Base-by-base conservation (phyloP, 2,888 invertebrate genomes). In the Macropis europaea region DNA sequence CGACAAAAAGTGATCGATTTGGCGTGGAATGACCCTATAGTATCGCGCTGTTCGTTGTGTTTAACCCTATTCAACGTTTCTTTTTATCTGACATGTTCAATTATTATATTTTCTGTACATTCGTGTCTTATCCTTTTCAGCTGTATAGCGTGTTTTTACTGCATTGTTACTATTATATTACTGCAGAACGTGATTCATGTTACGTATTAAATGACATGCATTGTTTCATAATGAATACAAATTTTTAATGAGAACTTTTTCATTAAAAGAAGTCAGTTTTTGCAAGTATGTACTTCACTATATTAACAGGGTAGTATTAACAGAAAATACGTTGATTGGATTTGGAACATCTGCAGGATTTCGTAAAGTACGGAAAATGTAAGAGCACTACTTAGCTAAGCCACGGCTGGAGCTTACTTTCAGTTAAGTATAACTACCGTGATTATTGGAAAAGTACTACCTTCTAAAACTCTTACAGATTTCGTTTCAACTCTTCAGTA, bases 321-420 rank as follows among this genome's bases (percentile, higher is more conserved):
- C 17, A 28, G 43, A 0, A 43, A 22, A 36, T 53, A 45, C 19
- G 43, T 6, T 36, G 61, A 62, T 53, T 62, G 43, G 43, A 62
- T 43, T 22, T 34, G 43, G 13, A 9, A 5, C 6, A 36, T 19
- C 28, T 43, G 42, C 24, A 42, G 34, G 36, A 53, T 62, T 53
- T 52, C 22, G 13, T n/a, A 17, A 26, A 53, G 52, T 13, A 28
- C n/a, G 17, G 19, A 53, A 62, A 43, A n/a, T 62, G 52, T 43
- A 53, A 19, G 53, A 53, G 53, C 19, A 30, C 43, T 61, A 61
- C 53, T 62, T 62, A 62, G 43, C 36, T 24, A 43, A 43, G 34
- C 43, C 22, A 43, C 9, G 38, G 17, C 17, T 17, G 34, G 7
- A 42, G 22, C 19, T 13, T 53, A 19, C 36, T 43, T 53, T 43